Conservation (phyloP, 2,113 vertebrate species). For the Rhombomys opimus region DNA sequence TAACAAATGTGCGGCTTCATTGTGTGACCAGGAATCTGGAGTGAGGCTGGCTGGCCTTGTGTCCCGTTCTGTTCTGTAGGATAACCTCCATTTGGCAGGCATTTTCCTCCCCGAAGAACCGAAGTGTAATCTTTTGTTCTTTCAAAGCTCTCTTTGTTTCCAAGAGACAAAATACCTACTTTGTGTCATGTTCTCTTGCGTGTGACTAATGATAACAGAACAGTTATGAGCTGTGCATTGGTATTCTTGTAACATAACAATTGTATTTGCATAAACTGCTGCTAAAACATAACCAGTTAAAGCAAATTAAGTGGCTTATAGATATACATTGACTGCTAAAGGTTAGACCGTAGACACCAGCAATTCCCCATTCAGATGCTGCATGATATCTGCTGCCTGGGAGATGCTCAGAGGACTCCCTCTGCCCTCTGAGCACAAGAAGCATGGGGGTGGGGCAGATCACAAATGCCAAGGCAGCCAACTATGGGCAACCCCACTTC, state of each 20-base stretch:
- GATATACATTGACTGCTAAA: slow-evolving; percentile 54
- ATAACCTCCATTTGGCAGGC: slow-evolving; percentile 70
- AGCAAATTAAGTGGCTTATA: slow-evolving; percentile 71
- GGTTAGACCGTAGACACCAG: slow-evolving; percentile 11
- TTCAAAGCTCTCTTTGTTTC: slow-evolving; percentile 67
- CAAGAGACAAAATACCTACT: slow-evolving; percentile 77
- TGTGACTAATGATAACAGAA: slow-evolving; percentile 67
- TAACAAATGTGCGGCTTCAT: slow-evolving; percentile 38
- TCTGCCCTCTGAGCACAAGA: not conserved
- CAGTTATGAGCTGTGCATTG: slow-evolving; percentile 62
- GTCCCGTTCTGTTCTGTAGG: no score
- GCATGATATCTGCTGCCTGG: not conserved
- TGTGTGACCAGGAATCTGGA: slow-evolving; percentile 9
- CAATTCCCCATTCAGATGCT: slow-evolving; percentile 41
- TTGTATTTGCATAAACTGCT: slow-evolving; percentile 75
- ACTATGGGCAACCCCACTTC: not conserved
- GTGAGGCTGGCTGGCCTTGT: not conserved
- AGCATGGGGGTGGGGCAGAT: not conserved
- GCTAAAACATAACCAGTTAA: slow-evolving; percentile 61
- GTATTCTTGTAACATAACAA: slow-evolving; percentile 81
- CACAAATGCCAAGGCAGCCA: not conserved
- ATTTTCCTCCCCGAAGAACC: slow-evolving; percentile 30
- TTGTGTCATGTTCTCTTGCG: slow-evolving; percentile 62
- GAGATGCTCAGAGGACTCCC: not conserved
- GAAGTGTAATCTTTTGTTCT: slow-evolving; percentile 69